Base-by-base conservation (phyloP, 2,888 invertebrate genomes). In the Chrysodeixis includens region DNA sequence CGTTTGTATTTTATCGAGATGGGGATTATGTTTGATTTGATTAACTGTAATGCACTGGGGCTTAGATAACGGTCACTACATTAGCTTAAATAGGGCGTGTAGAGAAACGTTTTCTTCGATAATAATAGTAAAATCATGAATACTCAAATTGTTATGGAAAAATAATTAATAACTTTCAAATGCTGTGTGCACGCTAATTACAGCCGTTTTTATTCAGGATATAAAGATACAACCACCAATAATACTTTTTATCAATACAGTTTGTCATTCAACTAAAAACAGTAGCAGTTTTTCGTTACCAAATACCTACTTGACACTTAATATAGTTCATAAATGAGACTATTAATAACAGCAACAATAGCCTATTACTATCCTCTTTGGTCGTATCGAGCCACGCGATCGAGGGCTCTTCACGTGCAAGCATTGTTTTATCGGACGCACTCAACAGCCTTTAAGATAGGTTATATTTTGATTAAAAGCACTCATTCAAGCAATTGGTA, bases 381-480 rank as follows among this genome's bases (percentile, higher is more conserved):
- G 52, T 46, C 49, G 79, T 81, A 82, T 85, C 81, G 79, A 76
- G 66, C 78, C 78, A 67, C 62, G 75, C 35, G 73, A 78, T 83
- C 73, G 66, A 88, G 87, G 67, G 79, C 80, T 59, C 84, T 86
- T 71, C 72, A 83, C 76, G 62, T 76, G 68, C 83, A 80, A 81
- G 84, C 83, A 86, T 88, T 88, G 88, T 89, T 88, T 87, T 88
- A 84, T 82, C 80, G 81, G 82, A 83, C 83, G 79, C 79, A 83
- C 84, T 77, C 74, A 74, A 74, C 66, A 46, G 70, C 78, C 72
- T 78, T 75, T 73, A 81, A 75, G 69, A 75, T 76, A 76, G 69
- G 26, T 76, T 78, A 78, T 81, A 77, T 82, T 83, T 81, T 82
- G 76, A 81, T 82, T 80, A 74, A 78, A 81, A 76, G 71, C 72